Percentiles rank a stretch among this genome's conserved stretches.
phyloP scores from a whole-genome alignment of 2,113 vertebrate genomes.

The Propithecus coquereli region DNA sequence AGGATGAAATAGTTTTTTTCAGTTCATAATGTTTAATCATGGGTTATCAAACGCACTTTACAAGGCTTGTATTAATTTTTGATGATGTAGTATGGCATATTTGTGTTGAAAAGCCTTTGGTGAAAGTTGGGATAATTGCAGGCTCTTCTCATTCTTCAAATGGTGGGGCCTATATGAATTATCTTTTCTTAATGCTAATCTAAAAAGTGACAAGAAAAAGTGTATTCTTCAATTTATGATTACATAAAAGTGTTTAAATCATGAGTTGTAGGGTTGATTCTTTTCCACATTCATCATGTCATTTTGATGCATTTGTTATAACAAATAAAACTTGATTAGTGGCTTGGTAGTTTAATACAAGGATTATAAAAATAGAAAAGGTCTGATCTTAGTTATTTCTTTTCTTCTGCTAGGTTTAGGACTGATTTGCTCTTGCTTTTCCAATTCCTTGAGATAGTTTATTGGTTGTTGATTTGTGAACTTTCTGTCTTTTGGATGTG shows the following conservation, averaged over 20 bases:
- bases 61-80: neutral
- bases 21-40: neutral
- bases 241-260: neutral
- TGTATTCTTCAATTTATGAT: neutral
- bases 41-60: neutral
- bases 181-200: neutral
- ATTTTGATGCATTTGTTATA: constrained; percentile 24
- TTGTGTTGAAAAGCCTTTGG: constrained; percentile 12
- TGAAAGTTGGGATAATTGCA: neutral
- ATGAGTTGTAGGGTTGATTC: neutral
- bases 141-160: neutral
- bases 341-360: neutral
- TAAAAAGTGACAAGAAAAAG: neutral
- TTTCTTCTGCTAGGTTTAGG: no score
- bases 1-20: neutral
- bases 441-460: no score
- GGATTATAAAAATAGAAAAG: constrained; percentile 21
- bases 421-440: no score
- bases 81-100: neutral
- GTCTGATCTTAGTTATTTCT: no score
- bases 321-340: constrained; percentile 9
- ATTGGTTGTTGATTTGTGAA: no score
- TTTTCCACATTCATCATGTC: neutral
- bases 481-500: no score
- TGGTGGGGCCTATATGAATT: neutral